Conservation (phyloP, 2,797 vertebrate genomes). For the Sebastes aleutianus region DNA sequence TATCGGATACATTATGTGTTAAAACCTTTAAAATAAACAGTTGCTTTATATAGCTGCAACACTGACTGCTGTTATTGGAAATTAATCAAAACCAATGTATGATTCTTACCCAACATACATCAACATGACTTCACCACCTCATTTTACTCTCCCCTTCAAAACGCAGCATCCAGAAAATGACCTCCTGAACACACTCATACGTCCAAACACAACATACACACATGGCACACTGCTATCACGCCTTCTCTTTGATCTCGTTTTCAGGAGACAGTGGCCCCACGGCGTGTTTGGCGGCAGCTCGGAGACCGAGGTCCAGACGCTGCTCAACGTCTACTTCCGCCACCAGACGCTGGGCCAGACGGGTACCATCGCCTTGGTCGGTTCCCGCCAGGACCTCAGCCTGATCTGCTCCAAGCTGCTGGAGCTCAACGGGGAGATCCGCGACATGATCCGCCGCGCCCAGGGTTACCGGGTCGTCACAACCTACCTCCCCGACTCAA, state of each 20-base stretch:
- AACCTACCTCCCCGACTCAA: constrained; percentile 95
- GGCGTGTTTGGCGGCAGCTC: constrained; percentile 95
- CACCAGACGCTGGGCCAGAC: constrained; percentile 99
- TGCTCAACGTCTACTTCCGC: constrained; percentile 97
- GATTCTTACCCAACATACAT: neutral
- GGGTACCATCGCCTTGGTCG: constrained; percentile 95
- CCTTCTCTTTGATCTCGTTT: neutral
- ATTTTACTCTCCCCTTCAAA: neutral
- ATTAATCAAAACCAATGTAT: neutral
- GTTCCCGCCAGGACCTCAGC: constrained; percentile 94
- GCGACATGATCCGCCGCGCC: constrained; percentile 95
- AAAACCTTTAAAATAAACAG: neutral
- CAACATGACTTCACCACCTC: neutral
- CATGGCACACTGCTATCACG: neutral
- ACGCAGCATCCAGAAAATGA: neutral
- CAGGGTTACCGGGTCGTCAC: constrained; percentile 96
- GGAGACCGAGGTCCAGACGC: constrained; percentile 96
- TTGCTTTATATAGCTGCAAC: neutral
- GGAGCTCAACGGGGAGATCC: constrained; percentile 97
- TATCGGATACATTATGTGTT: neutral
- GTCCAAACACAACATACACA: neutral
- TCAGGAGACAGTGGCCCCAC: constrained; percentile 93
- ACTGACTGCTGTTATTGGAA: neutral
- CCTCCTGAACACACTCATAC: neutral
- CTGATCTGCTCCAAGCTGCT: constrained; percentile 96